Base-by-base conservation (phyloP, 2,797 vertebrate genomes). In the Gymnothorax reevesii region DNA sequence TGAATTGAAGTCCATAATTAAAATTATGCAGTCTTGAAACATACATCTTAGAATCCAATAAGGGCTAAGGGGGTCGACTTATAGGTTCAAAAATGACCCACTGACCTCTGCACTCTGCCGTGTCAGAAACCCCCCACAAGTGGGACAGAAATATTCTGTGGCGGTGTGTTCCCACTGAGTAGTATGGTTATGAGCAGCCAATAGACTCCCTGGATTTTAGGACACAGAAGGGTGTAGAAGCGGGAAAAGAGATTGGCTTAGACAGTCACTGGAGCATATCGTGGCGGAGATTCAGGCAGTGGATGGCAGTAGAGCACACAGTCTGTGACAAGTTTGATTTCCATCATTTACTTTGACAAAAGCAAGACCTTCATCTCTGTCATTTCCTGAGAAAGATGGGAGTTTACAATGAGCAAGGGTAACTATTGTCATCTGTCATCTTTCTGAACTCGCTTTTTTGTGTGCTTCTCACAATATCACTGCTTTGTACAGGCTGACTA, bases 371-470 rank as follows among this genome's bases (percentile, higher is more conserved):
- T 80, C 52, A 55, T 55, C 77, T 9, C 77, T 10, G 75, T 52
- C 20, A 55, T 55, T 80, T 7, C 52, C 22, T 22, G 77, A 20
- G 52, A 82, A 75, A 73, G 86, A 87, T 87, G 86, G 86, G 86
- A 20, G 22, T 87, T 62, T 87, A 87, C 86, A 87, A 87, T 64
- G 86, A 87, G 57, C 86, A 87, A 64, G 86, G 86, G 86, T 87
- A 87, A 87, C 57, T 60, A 62, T 33, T 54, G 59, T 52, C 25
- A n/a, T 79, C 77, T 80, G 77, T 80, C 49, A 80, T 80, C 77
- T 55, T 49, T 55, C 20, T 80, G 7, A 55, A 80, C 77, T 55
- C 33, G 12, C 17, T 27, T 55, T 59, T 71, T 85, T 57, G 90
- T 77, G 17, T 62, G 20, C 57, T 64, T 13, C 77, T n/a, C 49